Evolutionary conservation across 2,888 invertebrate species (phyloP).

Genomic region (Maniola hyperantus): DNA sequence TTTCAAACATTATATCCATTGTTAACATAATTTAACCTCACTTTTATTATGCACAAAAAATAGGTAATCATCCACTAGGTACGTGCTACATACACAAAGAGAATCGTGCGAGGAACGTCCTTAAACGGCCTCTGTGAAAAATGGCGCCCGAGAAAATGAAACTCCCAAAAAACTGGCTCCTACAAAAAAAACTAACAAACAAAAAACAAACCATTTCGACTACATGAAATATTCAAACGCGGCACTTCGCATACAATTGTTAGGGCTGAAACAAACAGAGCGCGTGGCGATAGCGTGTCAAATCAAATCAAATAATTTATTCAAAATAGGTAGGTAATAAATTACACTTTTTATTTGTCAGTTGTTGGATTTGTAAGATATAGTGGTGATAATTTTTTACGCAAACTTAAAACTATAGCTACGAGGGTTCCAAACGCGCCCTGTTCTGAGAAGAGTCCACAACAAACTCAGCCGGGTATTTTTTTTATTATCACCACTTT

Average conservation of each 20-base stretch:
- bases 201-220: constrained; percentile 58
- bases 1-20: background rate
- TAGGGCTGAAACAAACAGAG: background rate
- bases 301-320: too few relatives aligned
- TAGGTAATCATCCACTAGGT: constrained; percentile 6
- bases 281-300: background rate
- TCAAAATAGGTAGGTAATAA: too few relatives aligned
- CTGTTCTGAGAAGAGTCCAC: too few relatives aligned
- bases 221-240: constrained; percentile 64
- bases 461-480: too few relatives aligned
- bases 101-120: constrained; percentile 41
- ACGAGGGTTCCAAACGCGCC: too few relatives aligned
- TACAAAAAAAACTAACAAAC: constrained; percentile 45
- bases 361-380: too few relatives aligned
- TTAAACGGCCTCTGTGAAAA: constrained; percentile 56
- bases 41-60: constrained; percentile 11
- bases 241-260: constrained; percentile 51
- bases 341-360: too few relatives aligned
- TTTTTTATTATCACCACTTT: too few relatives aligned
- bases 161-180: constrained; percentile 54
- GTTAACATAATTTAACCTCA: background rate
- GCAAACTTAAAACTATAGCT: too few relatives aligned
- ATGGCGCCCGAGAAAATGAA: constrained; percentile 66
- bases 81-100: constrained; percentile 23
- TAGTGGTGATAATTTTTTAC: too few relatives aligned